phyloP scores from a whole-genome alignment of 2,888 invertebrate species.

The Eupithecia dodoneata region DNA sequence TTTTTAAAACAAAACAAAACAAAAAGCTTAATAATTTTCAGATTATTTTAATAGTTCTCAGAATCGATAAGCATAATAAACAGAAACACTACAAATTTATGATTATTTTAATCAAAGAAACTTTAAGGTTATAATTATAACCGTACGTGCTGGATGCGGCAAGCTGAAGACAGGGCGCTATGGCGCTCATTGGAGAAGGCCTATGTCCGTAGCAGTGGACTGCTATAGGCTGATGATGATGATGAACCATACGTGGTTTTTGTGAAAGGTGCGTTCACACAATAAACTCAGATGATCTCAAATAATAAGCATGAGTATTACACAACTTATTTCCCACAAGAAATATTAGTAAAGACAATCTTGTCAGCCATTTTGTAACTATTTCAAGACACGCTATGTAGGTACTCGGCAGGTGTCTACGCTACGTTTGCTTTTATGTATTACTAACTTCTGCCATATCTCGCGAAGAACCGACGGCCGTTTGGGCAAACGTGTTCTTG shows the following conservation, averaged over 20 bases:
- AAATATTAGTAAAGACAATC: constrained; percentile 10
- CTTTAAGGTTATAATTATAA: too few relatives aligned
- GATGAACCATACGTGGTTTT: neutral
- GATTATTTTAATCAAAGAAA: neutral
- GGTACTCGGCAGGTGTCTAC: neutral
- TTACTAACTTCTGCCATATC: neutral
- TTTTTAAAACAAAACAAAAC: too few relatives aligned
- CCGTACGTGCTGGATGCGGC: too few relatives aligned
- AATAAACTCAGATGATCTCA: constrained; percentile 12
- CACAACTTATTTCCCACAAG: constrained; percentile 10
- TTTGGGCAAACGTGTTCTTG: too few relatives aligned
- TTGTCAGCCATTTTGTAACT: constrained; percentile 8
- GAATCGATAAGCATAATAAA: neutral
- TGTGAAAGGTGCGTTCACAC: neutral
- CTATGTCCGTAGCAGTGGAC: too few relatives aligned
- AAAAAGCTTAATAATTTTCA: too few relatives aligned
- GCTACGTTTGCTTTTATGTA: neutral
- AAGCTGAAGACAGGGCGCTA: too few relatives aligned
- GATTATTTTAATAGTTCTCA: too few relatives aligned
- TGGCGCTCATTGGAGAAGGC: too few relatives aligned
- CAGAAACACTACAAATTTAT: neutral
- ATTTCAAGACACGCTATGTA: constrained; percentile 1
- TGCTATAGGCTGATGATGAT: too few relatives aligned
- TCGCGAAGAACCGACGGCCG: too few relatives aligned
- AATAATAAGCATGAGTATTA: constrained; percentile 2